Base-by-base conservation (phyloP, 2,113 vertebrate genomes). In the Psittacula cyanocephala region DNA sequence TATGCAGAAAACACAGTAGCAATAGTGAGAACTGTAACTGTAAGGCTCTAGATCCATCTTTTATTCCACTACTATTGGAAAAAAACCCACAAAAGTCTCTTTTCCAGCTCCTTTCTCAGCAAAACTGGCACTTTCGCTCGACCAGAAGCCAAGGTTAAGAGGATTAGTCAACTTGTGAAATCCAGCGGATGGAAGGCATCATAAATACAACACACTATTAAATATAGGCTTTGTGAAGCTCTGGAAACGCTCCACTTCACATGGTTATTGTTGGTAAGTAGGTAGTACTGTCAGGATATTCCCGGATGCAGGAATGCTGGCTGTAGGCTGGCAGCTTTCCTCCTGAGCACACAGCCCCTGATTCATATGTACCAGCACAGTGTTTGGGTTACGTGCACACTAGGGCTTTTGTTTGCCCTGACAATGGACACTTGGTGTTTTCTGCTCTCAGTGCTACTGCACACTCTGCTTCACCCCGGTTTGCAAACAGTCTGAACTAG, bases 171-270 rank as follows among this genome's bases (percentile, higher is more conserved):
- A 68, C 87, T 96, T 89, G 91, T 81, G 83, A 92, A 96, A 96
- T 92, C 83, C 93, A 94, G 93, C 70, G 77, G 88, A 93, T 93
- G 91, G 88, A 93, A 92, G 37, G 95, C 89, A 94, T 96, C 96
- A 93, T 46, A 96, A 95, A 94, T 33, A 93, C 91, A 94, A 94
- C 53, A 71, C 69, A 28, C 92, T 84, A 93, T 93, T 95, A 97
- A 96, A 88, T 81, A 89, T 88, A 92, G 89, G 78, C 93, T 97
- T 96, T 94, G 95, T 96, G 94, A 94, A 92, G 85, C 72, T 93
- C 95, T 96, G 92, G 88, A 84, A 94, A 91, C 82, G 81, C 88
- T 87, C 93, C 46, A n/a, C 80, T 96, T 90, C 68, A 49, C 87
- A 80, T 8, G 79, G 91, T 68, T 95, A 52, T 74, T 91, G 93